Conservation (phyloP, 2,113 vertebrate genomes). For the Phrynosoma platyrhinos region DNA sequence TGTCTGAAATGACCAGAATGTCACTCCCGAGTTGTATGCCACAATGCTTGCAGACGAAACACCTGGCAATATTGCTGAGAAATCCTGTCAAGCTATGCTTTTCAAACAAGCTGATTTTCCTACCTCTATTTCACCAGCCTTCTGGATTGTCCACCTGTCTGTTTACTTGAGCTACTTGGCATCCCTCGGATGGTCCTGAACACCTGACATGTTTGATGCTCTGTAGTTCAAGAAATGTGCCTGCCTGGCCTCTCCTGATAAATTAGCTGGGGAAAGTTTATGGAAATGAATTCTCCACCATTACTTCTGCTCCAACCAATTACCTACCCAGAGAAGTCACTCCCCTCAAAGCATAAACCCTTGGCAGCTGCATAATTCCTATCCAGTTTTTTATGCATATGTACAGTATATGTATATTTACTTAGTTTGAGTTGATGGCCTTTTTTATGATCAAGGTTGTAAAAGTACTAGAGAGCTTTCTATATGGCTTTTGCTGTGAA, state of each 20-base stretch:
- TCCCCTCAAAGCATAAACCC: slow-evolving; percentile 35
- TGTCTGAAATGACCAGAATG: no score
- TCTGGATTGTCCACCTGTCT: not conserved
- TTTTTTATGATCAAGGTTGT: slow-evolving; percentile 36
- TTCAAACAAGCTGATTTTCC: no score
- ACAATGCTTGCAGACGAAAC: not conserved
- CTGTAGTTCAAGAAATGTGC: not conserved
- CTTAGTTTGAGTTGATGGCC: slow-evolving; percentile 37
- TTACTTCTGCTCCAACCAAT: slow-evolving; percentile 39
- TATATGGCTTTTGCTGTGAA: not conserved
- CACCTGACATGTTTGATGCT: not conserved
- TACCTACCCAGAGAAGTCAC: slow-evolving; percentile 25
- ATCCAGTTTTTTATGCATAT: slow-evolving; percentile 35
- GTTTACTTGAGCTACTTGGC: not conserved
- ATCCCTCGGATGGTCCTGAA: not conserved
- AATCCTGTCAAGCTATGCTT: not conserved
- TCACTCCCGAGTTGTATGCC: not conserved
- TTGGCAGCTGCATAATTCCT: slow-evolving; percentile 39
- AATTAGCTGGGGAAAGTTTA: slow-evolving; percentile 31
- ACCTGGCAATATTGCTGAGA: not conserved
- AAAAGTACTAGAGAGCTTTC: slow-evolving; percentile 23
- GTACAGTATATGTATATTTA: slow-evolving; percentile 46
- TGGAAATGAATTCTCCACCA: slow-evolving; percentile 34
- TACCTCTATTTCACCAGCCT: not conserved
- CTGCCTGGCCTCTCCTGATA: slow-evolving; percentile 7